Conservation (phyloP, 2,113 vertebrate genomes). For the Lampris incognitus region DNA sequence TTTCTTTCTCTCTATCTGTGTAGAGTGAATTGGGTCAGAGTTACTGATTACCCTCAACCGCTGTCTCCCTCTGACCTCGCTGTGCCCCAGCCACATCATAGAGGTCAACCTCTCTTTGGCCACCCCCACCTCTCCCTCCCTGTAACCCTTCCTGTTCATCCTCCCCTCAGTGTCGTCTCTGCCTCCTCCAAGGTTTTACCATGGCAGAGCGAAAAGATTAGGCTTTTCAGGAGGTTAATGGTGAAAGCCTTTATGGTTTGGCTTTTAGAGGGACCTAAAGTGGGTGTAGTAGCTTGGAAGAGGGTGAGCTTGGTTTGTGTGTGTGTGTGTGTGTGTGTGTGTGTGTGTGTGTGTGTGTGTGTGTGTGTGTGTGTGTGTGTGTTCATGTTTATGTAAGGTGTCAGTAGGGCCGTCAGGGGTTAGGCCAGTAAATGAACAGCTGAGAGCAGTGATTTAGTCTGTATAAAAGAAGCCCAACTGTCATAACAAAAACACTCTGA, state of each 20-base stretch:
- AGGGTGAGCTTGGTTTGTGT: slow-evolving; percentile 19
- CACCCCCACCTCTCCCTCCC: slow-evolving; percentile 23
- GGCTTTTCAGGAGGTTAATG: slow-evolving; percentile 38
- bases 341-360: slow-evolving; percentile 27
- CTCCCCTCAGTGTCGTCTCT: slow-evolving; percentile 45
- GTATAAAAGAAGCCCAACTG: slow-evolving; percentile 85
- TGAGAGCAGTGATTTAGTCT: slow-evolving; percentile 84
- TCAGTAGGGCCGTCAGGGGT: slow-evolving; percentile 74
- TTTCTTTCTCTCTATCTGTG: slow-evolving; percentile 16
- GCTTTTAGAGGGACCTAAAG: not conserved
- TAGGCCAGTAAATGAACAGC: slow-evolving; percentile 84
- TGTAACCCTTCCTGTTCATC: slow-evolving; percentile 52
- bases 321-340: slow-evolving; percentile 17
- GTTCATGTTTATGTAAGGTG: slow-evolving; percentile 56
- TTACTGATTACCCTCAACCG: slow-evolving; percentile 75
- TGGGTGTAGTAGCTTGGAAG: slow-evolving; percentile 24
- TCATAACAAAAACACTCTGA: slow-evolving; percentile 84
- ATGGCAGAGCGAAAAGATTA: not conserved
- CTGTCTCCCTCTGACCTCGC: slow-evolving; percentile 66
- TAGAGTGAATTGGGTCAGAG: slow-evolving; percentile 37
- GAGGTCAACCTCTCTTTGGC: slow-evolving; percentile 66
- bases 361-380: slow-evolving; percentile 39
- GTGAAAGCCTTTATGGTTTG: slow-evolving; percentile 14
- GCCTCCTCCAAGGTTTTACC: not conserved
- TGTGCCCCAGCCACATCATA: slow-evolving; percentile 59